Evolutionary conservation across 1,140 invertebrate genomes (phyloP), one percentile per base, ranked within the genome.

Genomic region (Charaxes varanes): DNA sequence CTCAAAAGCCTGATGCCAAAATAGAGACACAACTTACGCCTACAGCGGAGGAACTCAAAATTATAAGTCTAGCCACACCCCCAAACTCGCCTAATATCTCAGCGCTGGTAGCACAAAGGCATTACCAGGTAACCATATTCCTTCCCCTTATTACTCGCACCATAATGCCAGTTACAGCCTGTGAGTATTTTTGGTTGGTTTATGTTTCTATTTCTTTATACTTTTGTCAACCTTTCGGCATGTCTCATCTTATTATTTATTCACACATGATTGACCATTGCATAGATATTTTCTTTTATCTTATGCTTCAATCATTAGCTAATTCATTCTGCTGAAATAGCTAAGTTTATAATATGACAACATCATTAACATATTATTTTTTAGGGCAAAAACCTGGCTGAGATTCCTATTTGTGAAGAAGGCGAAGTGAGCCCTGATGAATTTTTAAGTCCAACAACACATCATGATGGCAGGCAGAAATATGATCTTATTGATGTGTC

Each of bases 1-100:
- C 81, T 13, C 73, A 85, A 60, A 72, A 82, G 59, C 62, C 67
- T 34, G 80, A 85, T 21, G 45, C 44, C 14, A 83, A 76, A 47
- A 54, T 46, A 32, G 73, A 80, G 28, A 40, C 57, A 16, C 50
- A 48, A 58, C 53, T 55, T 30, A 56, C 37, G 34, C 70, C 68
- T 38, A 41, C 69, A 26, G 53, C 82, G 33, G 80, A 78, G 41
- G 77, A 86, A 34, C 38, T 74, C 19, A 82, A 83, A 55, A 65
- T 67, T 41, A 63, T 76, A 26, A 78, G 61, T 49, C 72, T 87
- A 10, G 77, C 84, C 23, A 90, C 90, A 17, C 90, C 90, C 35
- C 90, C 90, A 21, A 92, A 92, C 65, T 91, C 90, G 14, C 90
- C 91, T 15, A 91, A 91, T 73, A 88, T 90, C 49, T 90, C 89